These are phyloP conservation scores for Tetanocera ferruginea DNA, from an alignment of 2,888 invertebrate species.

Conservation along the genomic window DNA sequence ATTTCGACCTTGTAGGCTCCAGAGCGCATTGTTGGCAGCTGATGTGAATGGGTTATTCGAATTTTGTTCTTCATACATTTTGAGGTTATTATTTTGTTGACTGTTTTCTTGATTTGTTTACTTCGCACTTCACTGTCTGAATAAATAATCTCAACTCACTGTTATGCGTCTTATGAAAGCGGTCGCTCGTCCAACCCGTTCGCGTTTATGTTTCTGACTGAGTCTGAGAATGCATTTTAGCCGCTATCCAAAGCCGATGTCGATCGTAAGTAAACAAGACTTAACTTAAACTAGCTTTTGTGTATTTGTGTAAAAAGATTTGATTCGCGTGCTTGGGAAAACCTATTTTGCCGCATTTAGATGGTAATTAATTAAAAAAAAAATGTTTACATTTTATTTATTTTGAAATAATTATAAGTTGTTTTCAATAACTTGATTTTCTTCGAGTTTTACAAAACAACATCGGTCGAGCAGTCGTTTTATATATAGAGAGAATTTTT, in stretches of 20 bases:
- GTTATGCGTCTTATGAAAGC: not conserved
- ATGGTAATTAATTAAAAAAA: too few relatives aligned
- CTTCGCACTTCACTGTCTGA: not conserved
- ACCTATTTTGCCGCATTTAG: not conserved
- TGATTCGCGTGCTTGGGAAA: slow-evolving; percentile 2
- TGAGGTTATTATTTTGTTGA: not conserved
- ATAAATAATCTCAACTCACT: not conserved
- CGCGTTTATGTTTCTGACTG: slow-evolving; percentile 45
- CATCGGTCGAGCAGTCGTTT: too few relatives aligned
- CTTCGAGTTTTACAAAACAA: too few relatives aligned
- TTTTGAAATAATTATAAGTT: too few relatives aligned
- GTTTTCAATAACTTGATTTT: too few relatives aligned
- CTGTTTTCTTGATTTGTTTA: not conserved
- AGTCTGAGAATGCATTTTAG: slow-evolving; percentile 13
- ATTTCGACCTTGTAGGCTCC: slow-evolving; percentile 57
- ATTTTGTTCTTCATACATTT: slow-evolving; percentile 54
- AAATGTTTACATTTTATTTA: too few relatives aligned
- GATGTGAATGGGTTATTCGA: slow-evolving; percentile 53
- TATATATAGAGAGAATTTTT: too few relatives aligned
- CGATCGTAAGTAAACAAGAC: not conserved
- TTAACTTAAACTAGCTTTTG: not conserved
- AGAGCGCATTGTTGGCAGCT: slow-evolving; percentile 57
- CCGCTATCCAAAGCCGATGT: not conserved
- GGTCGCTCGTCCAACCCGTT: slow-evolving; percentile 33
- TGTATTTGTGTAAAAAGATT: not conserved